Evolutionary conservation across 1,140 invertebrate genomes (phyloP), one percentile per base, ranked within the genome.

Genomic region (Philopotamus ludificatus): DNA sequence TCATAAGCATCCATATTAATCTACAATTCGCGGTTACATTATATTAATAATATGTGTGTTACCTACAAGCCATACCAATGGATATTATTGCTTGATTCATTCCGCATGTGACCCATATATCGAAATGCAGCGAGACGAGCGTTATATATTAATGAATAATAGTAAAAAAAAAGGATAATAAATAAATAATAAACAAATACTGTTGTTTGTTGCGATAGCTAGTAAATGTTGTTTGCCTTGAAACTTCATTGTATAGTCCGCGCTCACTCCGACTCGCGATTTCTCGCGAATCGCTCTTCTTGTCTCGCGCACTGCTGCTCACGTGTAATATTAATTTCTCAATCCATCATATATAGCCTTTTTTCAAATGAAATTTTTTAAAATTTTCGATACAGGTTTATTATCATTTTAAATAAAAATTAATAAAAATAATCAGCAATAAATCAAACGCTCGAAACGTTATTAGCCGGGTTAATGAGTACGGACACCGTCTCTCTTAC

Each of bases 141-240:
- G 26, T 21, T 57, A 21, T 57, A 55, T 26, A 15, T 1, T 20
- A 16, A 54, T 54, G 15, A 54, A 57, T 42, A 42, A 57, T 42
- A 8, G n/a, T 42, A n/a, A 20, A 25, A 44, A 58, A 50, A 47
- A 47, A 47, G 16, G 2, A 10, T 25, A 60, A 60, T 60, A 58
- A 44, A 58, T 44, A 60, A 60, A 42, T 39, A 59, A 59, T 26
- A 60, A 60, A 60, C 54, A 57, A 57, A 57, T 57, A 57, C 15
- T 57, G 39, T n/a, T 39, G 54, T 57, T 42, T 57, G 54, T 42
- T 42, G 54, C 54, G 54, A 57, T 57, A 57, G 54, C 39, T 49
- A 47, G 57, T 60, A 60, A 60, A 47, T 47, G 57, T 60, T 60
- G 57, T 60, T 60, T 44, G 20, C 57, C 57, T 60, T 60, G 57